Base-by-base conservation (phyloP, 2,888 invertebrate species). In the Ennomos erosarius region DNA sequence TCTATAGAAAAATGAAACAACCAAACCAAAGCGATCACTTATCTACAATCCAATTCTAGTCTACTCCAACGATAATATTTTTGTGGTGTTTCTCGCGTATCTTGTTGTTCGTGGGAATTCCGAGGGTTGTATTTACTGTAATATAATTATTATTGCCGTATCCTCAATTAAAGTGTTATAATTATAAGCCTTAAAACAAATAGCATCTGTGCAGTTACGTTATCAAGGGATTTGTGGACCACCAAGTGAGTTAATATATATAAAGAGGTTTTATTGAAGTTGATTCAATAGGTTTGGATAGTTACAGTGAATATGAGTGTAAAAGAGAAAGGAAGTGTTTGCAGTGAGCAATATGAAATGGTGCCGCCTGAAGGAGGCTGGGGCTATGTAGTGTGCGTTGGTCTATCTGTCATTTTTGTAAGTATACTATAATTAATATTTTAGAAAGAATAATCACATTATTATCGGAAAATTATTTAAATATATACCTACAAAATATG, bases 361-460 rank as follows among this genome's bases (percentile, higher is more conserved):
- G 88, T 91, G 9, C 90, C 95, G 1, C 95, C 95, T 0, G 95
- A 95, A 67, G 96, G 96, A 1, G 96, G 96, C 0, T 96, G 95
- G 95, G 96, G 96, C 0, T 96, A 95, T 85, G 82, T 94, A 63
- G 93, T 96, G 47, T 94, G 95, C 52, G 67, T 95, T 16, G 95
- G 95, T 6, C 87, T 95, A 55, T 94, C 94, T 53, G 80, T 95
- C 42, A 94, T 94, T 70, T 95, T 95, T 78, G 95, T 96, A 87
- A 95, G 95, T 94, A 78, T 58, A 61, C 12, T 40, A 40, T 13
- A 12, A 12, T 12, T 40, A 3, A 16, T 13, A 42, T 42, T 16
- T 10, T 42, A 10, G 10, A 9, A 9, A 0, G 26, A 26, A 26
- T 26, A 26, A n/a, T n/a, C n/a, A n/a, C n/a, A n/a, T n/a, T n/a